Conservation (phyloP, 2,113 vertebrate genomes). For the Forbesichthys agassizii region DNA sequence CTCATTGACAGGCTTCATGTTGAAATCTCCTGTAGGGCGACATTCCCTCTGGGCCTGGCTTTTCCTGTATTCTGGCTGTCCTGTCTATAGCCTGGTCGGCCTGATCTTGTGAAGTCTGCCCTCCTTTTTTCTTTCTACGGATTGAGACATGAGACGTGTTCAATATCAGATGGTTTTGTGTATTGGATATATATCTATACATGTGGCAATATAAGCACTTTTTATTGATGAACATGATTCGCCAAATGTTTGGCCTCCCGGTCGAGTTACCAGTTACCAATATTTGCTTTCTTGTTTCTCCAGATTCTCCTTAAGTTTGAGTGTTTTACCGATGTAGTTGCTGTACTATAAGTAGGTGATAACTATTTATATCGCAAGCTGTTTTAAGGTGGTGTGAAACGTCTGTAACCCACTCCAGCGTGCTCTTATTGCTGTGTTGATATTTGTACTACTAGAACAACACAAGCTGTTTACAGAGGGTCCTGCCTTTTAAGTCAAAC, state of each 20-base stretch:
- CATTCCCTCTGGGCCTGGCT: slow-evolving; percentile 4
- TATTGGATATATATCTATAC: slow-evolving; percentile 29
- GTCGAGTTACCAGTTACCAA: slow-evolving; percentile 27
- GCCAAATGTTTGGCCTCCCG: slow-evolving; percentile 47
- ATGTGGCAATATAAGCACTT: slow-evolving; percentile 46
- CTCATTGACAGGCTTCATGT: slow-evolving; percentile 55
- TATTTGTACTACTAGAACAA: slow-evolving; percentile 50
- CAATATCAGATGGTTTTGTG: neutral
- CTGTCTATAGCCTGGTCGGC: neutral
- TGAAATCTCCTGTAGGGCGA: slow-evolving; percentile 13
- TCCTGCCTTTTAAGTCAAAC: slow-evolving; percentile 62
- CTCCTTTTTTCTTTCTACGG: slow-evolving; percentile 11
- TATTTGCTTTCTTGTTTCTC: slow-evolving; percentile 2
- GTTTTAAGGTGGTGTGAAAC: slow-evolving; percentile 22
- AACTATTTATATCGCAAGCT: neutral
- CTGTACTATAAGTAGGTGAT: slow-evolving; percentile 34
- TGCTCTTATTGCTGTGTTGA: slow-evolving; percentile 25
- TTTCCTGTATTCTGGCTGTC: neutral
- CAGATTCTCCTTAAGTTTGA: slow-evolving; percentile 30
- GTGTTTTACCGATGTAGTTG: slow-evolving; percentile 32
- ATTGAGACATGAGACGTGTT: slow-evolving; percentile 10
- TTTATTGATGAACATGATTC: slow-evolving; percentile 35
- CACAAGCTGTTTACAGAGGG: slow-evolving; percentile 65
- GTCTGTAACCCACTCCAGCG: slow-evolving; percentile 21
- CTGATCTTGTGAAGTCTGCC: slow-evolving; percentile 3